phyloP scores from a whole-genome alignment of 2,113 vertebrate genomes.

The Columba livia region DNA sequence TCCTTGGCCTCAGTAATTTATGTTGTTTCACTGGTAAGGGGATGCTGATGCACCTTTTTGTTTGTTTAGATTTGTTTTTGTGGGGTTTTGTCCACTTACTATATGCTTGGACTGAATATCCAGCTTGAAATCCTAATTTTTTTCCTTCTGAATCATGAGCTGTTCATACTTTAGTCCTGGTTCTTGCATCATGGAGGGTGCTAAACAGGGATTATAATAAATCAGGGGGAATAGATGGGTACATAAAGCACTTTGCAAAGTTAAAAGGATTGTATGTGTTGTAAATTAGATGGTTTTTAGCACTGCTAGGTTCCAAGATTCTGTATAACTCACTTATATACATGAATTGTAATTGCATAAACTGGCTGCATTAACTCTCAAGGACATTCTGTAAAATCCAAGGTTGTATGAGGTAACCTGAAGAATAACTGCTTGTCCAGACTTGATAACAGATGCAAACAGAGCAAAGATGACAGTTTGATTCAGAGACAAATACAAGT shows the following conservation, averaged over 20 bases:
- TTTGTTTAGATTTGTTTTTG: not conserved
- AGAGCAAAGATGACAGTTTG: conserved; percentile 76
- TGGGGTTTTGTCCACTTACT: not conserved
- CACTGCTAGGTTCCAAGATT: conserved; percentile 59
- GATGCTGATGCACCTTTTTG: not conserved
- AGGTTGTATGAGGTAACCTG: conserved; percentile 72
- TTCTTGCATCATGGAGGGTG: not conserved
- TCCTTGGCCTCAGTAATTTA: not conserved
- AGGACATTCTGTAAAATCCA: conserved; percentile 76
- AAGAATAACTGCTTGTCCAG: conserved; percentile 72
- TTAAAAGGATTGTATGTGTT: conserved; percentile 56
- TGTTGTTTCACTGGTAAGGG: not conserved
- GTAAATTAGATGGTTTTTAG: conserved; percentile 74
- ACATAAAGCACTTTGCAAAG: conserved; percentile 43
- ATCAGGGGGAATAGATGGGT: conserved; percentile 56
- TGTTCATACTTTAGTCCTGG: not conserved
- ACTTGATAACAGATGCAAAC: conserved; percentile 69
- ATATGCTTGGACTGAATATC: not conserved
- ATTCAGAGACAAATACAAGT: conserved; percentile 76
- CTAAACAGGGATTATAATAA: conserved; percentile 59
- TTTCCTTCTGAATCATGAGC: not conserved
- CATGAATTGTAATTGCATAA: conserved; percentile 53
- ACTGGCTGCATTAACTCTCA: conserved; percentile 63
- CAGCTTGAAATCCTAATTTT: not conserved
- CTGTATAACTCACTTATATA: conserved; percentile 56